phyloP scores from a whole-genome alignment of 2,797 vertebrate species.

The Malurus splendens region DNA sequence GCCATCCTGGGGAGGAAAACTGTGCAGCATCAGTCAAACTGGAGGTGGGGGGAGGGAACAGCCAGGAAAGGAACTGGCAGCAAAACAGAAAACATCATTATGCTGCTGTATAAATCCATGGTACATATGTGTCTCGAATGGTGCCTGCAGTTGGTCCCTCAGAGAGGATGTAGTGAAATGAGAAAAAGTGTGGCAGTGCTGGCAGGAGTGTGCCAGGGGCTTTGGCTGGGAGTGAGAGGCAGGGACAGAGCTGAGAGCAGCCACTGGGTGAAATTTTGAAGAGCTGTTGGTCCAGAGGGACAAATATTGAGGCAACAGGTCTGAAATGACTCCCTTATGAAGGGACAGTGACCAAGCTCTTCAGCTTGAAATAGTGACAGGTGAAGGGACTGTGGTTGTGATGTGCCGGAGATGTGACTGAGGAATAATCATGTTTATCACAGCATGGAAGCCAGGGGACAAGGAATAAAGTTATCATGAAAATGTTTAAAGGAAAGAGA shows the following conservation, averaged over 20 bases:
- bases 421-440: neutral
- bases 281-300: neutral
- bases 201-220: neutral
- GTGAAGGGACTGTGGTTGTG: accelerated
- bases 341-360: neutral
- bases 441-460: neutral
- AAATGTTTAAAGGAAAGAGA: neutral
- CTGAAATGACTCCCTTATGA: neutral
- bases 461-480: neutral
- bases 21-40: slow-evolving; percentile 13
- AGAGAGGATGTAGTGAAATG: neutral
- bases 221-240: neutral
- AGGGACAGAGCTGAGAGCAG: neutral
- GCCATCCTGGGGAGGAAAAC: slow-evolving; percentile 26
- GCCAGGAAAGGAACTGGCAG: slow-evolving; percentile 39
- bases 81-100: slow-evolving; percentile 61
- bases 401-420: neutral
- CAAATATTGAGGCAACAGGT: neutral
- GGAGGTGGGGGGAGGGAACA: slow-evolving; percentile 11
- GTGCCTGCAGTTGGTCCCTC: neutral
- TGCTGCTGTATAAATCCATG: slow-evolving; percentile 26
- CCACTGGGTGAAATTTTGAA: neutral
- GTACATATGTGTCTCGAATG: slow-evolving; percentile 13
- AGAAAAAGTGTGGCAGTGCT: slow-evolving; percentile 5
- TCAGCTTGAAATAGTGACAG: neutral